Percentiles rank a stretch among this genome's conserved stretches.
Evolutionary conservation across 2,797 vertebrate genomes (phyloP).

Genomic region (Cryptoblepharus egeriae): DNA sequence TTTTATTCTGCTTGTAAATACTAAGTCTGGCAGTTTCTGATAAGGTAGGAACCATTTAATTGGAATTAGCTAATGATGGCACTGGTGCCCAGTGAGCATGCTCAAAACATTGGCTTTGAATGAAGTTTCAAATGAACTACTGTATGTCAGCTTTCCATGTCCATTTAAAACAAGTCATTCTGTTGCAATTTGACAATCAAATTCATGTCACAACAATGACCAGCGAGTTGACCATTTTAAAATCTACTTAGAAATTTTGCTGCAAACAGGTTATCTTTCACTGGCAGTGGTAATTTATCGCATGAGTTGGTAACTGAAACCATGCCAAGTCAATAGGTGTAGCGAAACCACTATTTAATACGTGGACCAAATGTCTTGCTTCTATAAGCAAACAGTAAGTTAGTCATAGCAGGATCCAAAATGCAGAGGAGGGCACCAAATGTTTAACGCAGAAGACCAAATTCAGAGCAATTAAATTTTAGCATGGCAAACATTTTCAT

Average conservation of each 20-base stretch:
- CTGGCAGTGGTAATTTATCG: slow-evolving; percentile 23
- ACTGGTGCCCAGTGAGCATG: too few species aligned
- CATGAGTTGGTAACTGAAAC: slow-evolving; percentile 32
- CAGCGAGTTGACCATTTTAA: background rate
- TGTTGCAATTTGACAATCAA: background rate
- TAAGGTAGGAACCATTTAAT: too few species aligned
- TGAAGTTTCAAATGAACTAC: background rate
- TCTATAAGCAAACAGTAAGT: slow-evolving; percentile 21
- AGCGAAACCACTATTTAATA: slow-evolving; percentile 15
- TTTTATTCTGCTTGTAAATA: too few species aligned
- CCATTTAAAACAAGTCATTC: background rate
- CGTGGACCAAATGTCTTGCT: background rate
- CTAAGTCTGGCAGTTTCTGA: too few species aligned
- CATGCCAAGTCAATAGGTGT: background rate
- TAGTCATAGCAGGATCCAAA: slow-evolving; percentile 33
- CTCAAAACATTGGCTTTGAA: slow-evolving; percentile 6
- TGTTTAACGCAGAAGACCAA: slow-evolving; percentile 23
- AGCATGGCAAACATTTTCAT: slow-evolving; percentile 11
- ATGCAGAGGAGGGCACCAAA: background rate
- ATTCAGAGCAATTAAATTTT: slow-evolving; percentile 11
- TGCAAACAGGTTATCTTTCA: background rate
- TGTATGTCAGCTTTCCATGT: background rate
- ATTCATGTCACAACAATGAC: background rate
- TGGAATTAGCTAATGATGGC: too few species aligned
- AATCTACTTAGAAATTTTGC: slow-evolving; percentile 6